Evolutionary conservation across 2,113 vertebrate genomes (phyloP).

Genomic region (Lichenostomus cassidix): DNA sequence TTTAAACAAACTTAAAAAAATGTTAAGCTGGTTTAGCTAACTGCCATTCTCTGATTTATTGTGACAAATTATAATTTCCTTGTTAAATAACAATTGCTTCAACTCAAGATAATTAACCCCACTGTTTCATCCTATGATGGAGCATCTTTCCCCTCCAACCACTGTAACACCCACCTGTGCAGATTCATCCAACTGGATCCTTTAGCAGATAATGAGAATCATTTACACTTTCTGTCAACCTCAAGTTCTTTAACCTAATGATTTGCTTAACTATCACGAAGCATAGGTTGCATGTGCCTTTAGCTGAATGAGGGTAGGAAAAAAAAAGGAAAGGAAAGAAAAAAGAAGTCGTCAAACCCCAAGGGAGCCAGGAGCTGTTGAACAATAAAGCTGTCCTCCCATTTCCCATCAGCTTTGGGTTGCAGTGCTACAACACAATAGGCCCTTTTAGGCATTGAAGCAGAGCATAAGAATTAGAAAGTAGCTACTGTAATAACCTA

Average conservation of each 20-base stretch:
- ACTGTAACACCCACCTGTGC: conserved; percentile 45
- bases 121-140: conserved; percentile 41
- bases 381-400: conserved; percentile 17
- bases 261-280: conserved; percentile 34
- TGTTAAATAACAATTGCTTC: conserved; percentile 62
- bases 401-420: neutral
- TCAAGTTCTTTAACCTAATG: conserved; percentile 39
- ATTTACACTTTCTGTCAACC: conserved; percentile 60
- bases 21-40: conserved; percentile 13
- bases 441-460: neutral
- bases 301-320: neutral
- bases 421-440: neutral
- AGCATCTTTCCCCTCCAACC: conserved; percentile 28
- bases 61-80: conserved; percentile 62
- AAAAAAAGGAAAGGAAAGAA: neutral
- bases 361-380: neutral
- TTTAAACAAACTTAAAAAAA: conserved; percentile 4
- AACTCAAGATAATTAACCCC: conserved; percentile 54
- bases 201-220: conserved; percentile 56
- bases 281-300: neutral
- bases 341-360: neutral
- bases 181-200: conserved; percentile 46
- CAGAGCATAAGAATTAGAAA: neutral
- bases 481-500: conserved; percentile 4
- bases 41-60: conserved; percentile 24